phyloP scores from a whole-genome alignment of 2,113 vertebrate species.

The Hyperopisus bebe region DNA sequence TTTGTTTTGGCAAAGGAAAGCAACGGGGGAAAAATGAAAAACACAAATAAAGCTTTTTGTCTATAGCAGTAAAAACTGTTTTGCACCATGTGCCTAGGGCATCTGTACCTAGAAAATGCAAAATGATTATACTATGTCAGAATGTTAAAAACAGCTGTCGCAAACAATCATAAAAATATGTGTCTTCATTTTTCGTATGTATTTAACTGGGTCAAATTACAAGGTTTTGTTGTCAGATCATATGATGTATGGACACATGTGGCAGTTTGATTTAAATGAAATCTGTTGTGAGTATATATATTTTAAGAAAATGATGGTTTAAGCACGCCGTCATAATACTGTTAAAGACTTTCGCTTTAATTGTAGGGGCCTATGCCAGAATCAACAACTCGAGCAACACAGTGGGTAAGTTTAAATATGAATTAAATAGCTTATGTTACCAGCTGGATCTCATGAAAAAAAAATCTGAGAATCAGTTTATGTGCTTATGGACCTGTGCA shows the following conservation, averaged over 20 bases:
- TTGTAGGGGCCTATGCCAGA: background rate
- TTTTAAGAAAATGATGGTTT: constrained; percentile 23
- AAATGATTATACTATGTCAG: constrained; percentile 15
- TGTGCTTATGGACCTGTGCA: constrained; percentile 1
- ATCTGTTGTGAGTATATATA: constrained; percentile 19
- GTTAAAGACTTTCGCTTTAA: constrained; percentile 12
- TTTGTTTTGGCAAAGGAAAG: constrained; percentile 43
- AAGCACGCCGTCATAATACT: background rate
- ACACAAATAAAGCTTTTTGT: constrained; percentile 48
- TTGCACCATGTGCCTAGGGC: constrained; percentile 21
- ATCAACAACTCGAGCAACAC: background rate
- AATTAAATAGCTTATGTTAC: background rate
- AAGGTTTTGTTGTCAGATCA: constrained; percentile 6
- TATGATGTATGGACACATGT: background rate
- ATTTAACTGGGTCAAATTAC: constrained; percentile 13
- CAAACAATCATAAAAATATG: constrained; percentile 13
- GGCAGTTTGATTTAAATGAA: constrained; percentile 16
- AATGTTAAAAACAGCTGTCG: constrained; percentile 22
- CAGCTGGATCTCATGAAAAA: background rate
- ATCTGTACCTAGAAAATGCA: constrained; percentile 17
- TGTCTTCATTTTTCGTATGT: constrained; percentile 8
- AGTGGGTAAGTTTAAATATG: background rate
- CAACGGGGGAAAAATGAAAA: constrained; percentile 37
- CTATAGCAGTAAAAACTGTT: constrained; percentile 30
- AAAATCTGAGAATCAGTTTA: background rate